A percentile compares a stretch with the other conserved stretches of the same genome.
Evolutionary conservation across 2,797 vertebrate species (phyloP).

Genomic region (Fringilla coelebs): DNA sequence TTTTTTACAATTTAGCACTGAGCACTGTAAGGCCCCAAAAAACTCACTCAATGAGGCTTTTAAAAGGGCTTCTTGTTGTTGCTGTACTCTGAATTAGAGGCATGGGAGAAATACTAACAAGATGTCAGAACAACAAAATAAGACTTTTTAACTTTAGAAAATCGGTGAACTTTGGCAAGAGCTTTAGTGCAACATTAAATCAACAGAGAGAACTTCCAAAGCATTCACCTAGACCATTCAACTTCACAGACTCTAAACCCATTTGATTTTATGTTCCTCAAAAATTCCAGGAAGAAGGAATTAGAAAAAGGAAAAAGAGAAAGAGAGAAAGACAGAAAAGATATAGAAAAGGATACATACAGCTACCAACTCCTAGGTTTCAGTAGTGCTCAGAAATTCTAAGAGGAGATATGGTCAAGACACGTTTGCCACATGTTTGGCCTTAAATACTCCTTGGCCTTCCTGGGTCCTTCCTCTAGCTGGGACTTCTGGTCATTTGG

Average conservation of each 20-base stretch:
- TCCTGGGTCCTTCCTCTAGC: neutral
- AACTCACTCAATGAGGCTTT: neutral
- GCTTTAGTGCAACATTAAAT: neutral
- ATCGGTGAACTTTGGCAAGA: neutral
- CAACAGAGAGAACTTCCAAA: neutral
- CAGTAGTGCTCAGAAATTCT: neutral
- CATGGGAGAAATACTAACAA: neutral
- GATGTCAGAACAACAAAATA: neutral
- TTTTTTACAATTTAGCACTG: neutral
- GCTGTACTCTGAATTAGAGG: neutral
- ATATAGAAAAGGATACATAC: neutral
- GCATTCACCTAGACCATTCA: neutral
- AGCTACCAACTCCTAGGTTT: neutral
- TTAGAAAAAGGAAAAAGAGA: neutral
- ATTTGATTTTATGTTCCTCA: neutral
- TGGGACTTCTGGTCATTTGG: neutral
- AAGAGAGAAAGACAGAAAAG: neutral
- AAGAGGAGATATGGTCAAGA: neutral
- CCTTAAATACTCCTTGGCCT: neutral
- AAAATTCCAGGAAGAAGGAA: neutral
- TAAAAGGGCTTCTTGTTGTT: neutral
- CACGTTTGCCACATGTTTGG: fast-evolving
- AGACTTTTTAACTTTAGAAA: neutral
- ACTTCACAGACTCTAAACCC: neutral
- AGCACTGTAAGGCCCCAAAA: neutral